Evolutionary conservation across 2,888 invertebrate genomes (phyloP), one percentile per base, ranked within the genome.

Genomic region (Aspidiotus destructor): DNA sequence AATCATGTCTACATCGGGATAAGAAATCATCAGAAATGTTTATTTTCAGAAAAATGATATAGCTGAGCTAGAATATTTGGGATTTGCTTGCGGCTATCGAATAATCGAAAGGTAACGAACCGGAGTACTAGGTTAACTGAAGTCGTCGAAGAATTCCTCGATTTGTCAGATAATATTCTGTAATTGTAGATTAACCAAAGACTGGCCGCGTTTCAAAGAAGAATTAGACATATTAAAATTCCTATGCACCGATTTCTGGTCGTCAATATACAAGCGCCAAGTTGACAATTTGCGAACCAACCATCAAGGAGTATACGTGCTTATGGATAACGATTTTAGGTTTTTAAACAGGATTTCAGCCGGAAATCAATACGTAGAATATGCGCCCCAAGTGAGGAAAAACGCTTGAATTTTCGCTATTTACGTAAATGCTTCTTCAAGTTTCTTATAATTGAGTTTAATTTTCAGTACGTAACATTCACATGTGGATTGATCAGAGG

Each of bases 231-330:
- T 92, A 42, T 92, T 99, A 83, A 99, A 99, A 78, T 98, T 97
- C 75, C 91, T 99, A 68, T 99, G 99, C 77, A 99, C 98, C 69
- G 99, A 99, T 76, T 96, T 98, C 76, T 99, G 99, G 99, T 88
- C 89, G n/a, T 86, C 91, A 53, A 85, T 98, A 48, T 98, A 95
- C 77, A 96, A 95, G 75, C 99, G 98, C 77, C 98, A 97, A 80
- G 94, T 99, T 69, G 98, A 99, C 77, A 98, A 98, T 78, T 81
- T 99, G 41, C 80, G 94, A 72, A 99, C 99, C 40, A 99, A 99
- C 79, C 97, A 99, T 78, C 90, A 97, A 80, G 98, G 98, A 10
- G 92, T 97, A 64, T 99, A 98, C 80, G 97, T 99, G 10, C 81
- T 99, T 17, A 95, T 97, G 78, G 98, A 99, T 77, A 96, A 95